Evolutionary conservation across 2,113 vertebrate species (phyloP), one percentile per base, ranked within the genome.

Genomic region (Jaculus jaculus): DNA sequence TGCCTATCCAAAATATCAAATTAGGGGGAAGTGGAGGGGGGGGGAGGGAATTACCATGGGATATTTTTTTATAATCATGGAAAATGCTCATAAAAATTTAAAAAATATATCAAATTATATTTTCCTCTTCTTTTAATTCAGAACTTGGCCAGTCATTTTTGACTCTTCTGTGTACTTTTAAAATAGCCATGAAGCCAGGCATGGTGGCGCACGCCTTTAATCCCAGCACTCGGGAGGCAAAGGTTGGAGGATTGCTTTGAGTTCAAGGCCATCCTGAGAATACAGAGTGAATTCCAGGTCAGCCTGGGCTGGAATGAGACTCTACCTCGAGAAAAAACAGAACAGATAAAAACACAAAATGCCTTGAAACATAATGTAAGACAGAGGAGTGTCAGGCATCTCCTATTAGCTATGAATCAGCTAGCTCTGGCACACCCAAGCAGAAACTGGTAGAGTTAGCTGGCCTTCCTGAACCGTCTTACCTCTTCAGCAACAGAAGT

Each of bases 101-200:
- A n/a, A n/a, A n/a, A n/a, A n/a, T n/a, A 28, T 61, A 65, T 51
- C 81, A 51, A 94, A 75, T 91, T 89, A 5, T 81, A 47, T 58
- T 73, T 71, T 90, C 88, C 72, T 86, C 16, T 94, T 65, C 24
- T 71, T 82, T 82, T 84, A 90, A 85, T 79, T 95, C 32, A 87
- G 75, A 95, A 88, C 80, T 84, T 92, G 63, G 17, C 21, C n/a
- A 80, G 30, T 68, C 47, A 82, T 63, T 77, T 61, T 92, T 92
- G 34, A 90, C 51, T 93, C 47, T 85, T 74, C 26, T 15, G 16
- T 79, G 12, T 51, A 63, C n/a, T 92, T 63, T 88, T 47, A 51
- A 91, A 87, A 89, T 23, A 77, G 80, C 18, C 39, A 47, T 47
- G 61, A 66, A 23, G n/a, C n/a, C n/a, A n/a, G n/a, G n/a, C n/a